A percentile compares a stretch with the other conserved stretches of the same genome.
Conservation (phyloP, 2,888 invertebrate genomes). For the Choristoneura rosaceana region DNA sequence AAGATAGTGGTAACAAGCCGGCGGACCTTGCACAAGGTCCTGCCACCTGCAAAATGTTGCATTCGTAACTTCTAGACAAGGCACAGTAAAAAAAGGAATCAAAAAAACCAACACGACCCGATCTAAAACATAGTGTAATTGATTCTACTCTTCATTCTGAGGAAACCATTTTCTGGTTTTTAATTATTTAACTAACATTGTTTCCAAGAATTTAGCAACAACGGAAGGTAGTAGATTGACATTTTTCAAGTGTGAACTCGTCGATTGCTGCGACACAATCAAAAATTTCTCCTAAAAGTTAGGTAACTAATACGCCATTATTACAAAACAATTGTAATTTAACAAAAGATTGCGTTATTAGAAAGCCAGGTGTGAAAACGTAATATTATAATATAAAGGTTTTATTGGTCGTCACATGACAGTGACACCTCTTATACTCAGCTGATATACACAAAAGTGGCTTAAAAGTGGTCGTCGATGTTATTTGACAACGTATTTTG, state of each 20-base stretch:
- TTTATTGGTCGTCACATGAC: conserved; percentile 5
- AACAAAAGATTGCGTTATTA: conserved; percentile 10
- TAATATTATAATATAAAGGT: conserved; percentile 9
- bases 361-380: conserved; percentile 30
- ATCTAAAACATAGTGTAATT: too few species aligned
- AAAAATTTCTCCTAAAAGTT: conserved; percentile 5
- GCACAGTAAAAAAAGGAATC: too few species aligned
- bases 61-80: too few species aligned
- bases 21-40: too few species aligned
- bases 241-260: background rate
- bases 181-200: background rate
- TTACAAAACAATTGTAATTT: conserved; percentile 4
- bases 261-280: background rate
- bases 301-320: conserved; percentile 3
- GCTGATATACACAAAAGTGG: background rate
- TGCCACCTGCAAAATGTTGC: too few species aligned
- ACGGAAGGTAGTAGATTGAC: background rate
- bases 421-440: conserved; percentile 9
- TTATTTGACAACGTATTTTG: background rate
- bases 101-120: too few species aligned
- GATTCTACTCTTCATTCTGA: too few species aligned
- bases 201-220: background rate
- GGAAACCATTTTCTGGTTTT: too few species aligned
- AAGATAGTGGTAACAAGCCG: too few species aligned
- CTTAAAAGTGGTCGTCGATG: background rate